phyloP scores from a whole-genome alignment of 2,113 vertebrate species.

The Alexandromys fortis region DNA sequence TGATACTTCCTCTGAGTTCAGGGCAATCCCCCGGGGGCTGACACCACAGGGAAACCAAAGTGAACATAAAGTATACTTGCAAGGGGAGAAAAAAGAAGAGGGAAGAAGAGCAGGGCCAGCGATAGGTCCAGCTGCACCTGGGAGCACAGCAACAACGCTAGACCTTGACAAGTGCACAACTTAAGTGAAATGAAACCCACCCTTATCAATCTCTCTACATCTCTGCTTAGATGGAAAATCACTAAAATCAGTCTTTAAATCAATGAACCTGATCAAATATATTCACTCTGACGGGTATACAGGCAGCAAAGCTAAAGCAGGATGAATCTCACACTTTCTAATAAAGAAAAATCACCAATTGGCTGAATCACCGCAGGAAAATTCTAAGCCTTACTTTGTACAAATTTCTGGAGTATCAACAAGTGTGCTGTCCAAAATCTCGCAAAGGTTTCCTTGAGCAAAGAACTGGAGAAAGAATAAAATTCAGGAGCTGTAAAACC shows the following conservation, averaged over 20 bases:
- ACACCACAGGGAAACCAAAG: not conserved
- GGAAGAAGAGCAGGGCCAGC: not conserved
- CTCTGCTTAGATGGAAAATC: not conserved
- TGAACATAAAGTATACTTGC: not conserved
- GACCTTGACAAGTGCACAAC: not conserved
- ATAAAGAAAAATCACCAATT: not conserved
- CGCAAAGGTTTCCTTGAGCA: slow-evolving; percentile 8
- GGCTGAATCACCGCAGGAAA: not conserved
- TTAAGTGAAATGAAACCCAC: not conserved
- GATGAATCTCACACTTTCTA: not conserved
- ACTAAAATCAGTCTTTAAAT: not conserved
- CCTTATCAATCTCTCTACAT: not conserved
- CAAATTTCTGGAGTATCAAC: not conserved
- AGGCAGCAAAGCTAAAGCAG: not conserved
- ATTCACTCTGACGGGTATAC: slow-evolving; percentile 28
- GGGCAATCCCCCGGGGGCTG: not conserved
- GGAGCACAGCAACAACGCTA: not conserved
- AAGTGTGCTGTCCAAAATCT: not conserved
- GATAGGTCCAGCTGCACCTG: not conserved
- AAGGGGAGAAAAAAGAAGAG: not conserved
- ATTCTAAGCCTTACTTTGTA: not conserved
- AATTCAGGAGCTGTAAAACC: not conserved
- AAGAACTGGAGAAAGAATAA: slow-evolving; percentile 23
- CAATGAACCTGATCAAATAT: slow-evolving; percentile 11
- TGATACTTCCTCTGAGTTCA: not conserved